These are phyloP conservation scores for Arrhamphus sclerolepis DNA, from an alignment of 2,797 vertebrate species.

Conservation along the genomic window DNA sequence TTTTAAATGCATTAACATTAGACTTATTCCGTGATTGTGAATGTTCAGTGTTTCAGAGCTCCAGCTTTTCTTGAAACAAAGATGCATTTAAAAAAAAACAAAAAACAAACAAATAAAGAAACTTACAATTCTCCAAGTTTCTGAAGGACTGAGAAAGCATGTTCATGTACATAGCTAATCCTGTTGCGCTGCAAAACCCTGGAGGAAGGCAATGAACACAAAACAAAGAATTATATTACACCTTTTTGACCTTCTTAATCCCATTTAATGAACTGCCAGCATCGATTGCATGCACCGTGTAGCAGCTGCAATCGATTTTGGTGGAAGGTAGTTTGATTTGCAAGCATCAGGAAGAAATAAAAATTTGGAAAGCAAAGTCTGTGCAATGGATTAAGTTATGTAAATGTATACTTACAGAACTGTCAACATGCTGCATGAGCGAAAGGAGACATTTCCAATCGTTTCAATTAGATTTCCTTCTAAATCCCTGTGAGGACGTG, in stretches of 20 bases:
- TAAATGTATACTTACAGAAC: constrained; percentile 88
- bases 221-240: neutral
- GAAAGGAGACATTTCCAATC: constrained; percentile 89
- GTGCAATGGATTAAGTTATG: constrained; percentile 1
- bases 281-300: neutral
- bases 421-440: constrained; percentile 89
- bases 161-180: constrained; percentile 88
- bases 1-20: constrained; percentile 14
- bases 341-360: neutral
- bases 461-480: constrained; percentile 91
- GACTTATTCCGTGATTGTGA: neutral
- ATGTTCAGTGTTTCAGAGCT: too few species aligned
- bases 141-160: constrained; percentile 87
- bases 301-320: neutral
- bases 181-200: constrained; percentile 91
- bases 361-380: constrained; percentile 12
- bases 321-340: constrained; percentile 17
- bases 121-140: constrained; percentile 95
- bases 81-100: neutral
- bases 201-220: constrained; percentile 25
- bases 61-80: constrained; percentile 1
- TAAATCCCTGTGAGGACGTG: constrained; percentile 83
- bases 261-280: constrained; percentile 10
- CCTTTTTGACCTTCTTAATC: constrained; percentile 3
- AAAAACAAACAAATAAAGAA: constrained; percentile 21